Conservation (phyloP, 2,113 vertebrate genomes). For the Lynx canadensis region DNA sequence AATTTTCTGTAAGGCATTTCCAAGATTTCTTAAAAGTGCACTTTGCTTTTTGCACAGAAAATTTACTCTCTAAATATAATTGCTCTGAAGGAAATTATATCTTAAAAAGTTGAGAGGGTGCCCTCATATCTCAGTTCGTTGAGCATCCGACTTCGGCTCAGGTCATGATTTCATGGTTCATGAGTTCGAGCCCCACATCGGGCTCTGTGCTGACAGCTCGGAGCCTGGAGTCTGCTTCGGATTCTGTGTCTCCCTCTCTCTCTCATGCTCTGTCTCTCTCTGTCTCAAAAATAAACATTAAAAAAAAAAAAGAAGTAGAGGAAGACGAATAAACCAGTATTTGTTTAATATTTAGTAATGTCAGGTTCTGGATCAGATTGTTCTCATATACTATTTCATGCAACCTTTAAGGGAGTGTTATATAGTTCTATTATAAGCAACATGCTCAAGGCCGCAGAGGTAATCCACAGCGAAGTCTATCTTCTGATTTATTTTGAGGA, state of each 20-base stretch:
- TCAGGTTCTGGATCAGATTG: background rate
- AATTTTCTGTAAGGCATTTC: background rate
- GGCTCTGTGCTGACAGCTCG: no score
- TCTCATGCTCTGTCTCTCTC: no score
- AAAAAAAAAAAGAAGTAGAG: background rate
- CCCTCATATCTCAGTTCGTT: no score
- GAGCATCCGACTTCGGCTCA: no score
- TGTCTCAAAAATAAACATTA: no score
- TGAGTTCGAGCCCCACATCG: no score
- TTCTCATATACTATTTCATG: background rate
- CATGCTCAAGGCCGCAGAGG: background rate
- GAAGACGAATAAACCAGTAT: background rate
- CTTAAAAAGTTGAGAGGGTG: background rate
- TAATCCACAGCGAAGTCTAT: background rate
- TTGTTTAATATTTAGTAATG: background rate
- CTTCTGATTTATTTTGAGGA: background rate
- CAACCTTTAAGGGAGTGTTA: background rate
- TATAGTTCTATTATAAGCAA: background rate
- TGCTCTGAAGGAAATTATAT: background rate
- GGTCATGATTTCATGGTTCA: no score
- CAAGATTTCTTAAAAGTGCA: background rate
- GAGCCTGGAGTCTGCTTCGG: no score
- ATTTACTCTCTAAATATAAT: background rate
- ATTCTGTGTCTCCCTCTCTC: no score
- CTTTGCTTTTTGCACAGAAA: background rate